Conservation (phyloP, 2,888 invertebrate genomes). For the Zygaena filipendulae region DNA sequence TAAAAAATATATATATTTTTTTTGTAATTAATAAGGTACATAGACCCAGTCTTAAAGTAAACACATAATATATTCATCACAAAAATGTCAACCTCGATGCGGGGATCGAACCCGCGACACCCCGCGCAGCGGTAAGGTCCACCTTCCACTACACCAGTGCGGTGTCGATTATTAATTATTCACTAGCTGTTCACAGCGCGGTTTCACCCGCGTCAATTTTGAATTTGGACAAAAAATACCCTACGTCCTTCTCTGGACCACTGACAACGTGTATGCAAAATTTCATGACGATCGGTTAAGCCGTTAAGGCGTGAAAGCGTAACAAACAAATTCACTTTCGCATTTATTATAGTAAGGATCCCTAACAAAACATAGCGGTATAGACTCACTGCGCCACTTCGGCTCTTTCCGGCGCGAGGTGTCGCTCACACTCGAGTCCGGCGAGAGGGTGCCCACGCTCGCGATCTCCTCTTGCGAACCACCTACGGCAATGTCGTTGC, state of each 20-base stretch:
- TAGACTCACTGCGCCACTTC: constrained; percentile 62
- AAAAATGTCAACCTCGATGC: not conserved
- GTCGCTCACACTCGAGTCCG: constrained; percentile 57
- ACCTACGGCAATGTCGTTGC: constrained; percentile 33
- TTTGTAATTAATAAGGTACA: not conserved
- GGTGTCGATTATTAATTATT: no score
- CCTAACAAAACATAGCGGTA: no score
- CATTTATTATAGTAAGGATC: no score
- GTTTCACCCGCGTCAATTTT: no score
- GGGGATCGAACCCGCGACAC: not conserved
- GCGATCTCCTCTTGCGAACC: constrained; percentile 61
- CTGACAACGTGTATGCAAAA: no score
- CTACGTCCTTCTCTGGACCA: no score
- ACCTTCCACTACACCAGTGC: no score
- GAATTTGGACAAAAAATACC: no score
- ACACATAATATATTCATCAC: not conserved
- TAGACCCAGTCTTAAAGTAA: not conserved
- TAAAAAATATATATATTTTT: not conserved
- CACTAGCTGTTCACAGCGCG: no score
- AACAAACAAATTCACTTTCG: no score
- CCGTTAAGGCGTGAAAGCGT: no score
- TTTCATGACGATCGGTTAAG: not conserved
- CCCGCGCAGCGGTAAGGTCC: no score
- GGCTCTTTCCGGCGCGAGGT: constrained; percentile 58
- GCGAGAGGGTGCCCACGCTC: constrained; percentile 52